Evolutionary conservation across 2,113 vertebrate species (phyloP).

Genomic region (Anthoscopus minutus): DNA sequence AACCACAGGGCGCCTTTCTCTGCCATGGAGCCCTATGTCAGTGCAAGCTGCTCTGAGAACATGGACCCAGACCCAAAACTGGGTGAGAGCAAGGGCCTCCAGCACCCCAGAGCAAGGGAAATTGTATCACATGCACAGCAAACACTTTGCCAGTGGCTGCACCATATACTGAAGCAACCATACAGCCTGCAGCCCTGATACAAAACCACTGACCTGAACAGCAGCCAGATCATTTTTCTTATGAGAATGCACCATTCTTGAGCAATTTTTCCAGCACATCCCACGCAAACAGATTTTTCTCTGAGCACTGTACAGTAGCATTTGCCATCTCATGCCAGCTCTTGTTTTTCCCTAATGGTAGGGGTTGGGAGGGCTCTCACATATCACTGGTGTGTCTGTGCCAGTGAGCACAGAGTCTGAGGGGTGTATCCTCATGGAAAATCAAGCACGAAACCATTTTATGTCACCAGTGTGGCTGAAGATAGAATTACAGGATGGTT

Average conservation of each 20-base stretch:
- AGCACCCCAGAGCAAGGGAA: neutral
- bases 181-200: neutral
- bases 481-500: neutral
- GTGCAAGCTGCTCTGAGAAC: neutral
- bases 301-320: neutral
- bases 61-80: neutral
- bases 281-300: conserved; percentile 11
- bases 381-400: neutral
- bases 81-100: neutral
- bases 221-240: conserved; percentile 23
- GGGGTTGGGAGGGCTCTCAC: neutral
- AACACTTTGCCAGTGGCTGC: neutral
- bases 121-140: neutral
- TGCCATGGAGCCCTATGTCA: neutral
- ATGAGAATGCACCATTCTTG: conserved; percentile 21
- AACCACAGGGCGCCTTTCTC: neutral
- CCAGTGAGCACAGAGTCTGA: neutral
- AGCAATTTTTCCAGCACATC: conserved; percentile 44
- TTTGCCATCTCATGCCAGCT: neutral
- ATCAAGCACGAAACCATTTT: neutral
- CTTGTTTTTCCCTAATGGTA: neutral
- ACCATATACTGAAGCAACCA: neutral
- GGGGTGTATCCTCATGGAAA: neutral
- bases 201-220: conserved; percentile 8
- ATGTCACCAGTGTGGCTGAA: neutral